phyloP scores from a whole-genome alignment of 2,888 invertebrate genomes.

The Sphaerophoria rueppellii region DNA sequence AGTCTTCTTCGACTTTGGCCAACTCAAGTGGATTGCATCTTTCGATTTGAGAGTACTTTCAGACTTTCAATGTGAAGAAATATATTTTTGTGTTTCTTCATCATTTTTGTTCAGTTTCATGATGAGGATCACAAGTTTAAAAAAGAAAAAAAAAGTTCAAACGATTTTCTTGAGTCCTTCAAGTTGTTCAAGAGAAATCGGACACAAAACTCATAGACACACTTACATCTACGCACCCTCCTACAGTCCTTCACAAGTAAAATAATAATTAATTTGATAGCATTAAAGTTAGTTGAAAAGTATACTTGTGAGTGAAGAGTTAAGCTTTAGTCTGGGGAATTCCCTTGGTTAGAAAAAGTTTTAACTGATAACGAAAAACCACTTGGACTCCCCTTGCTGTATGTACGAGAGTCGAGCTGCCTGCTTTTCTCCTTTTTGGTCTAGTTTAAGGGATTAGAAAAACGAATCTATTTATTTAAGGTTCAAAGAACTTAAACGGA shows the following conservation, averaged over 20 bases:
- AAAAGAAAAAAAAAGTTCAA: background rate
- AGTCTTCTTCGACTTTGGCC: background rate
- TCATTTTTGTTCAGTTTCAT: background rate
- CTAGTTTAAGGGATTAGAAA: too few relatives aligned
- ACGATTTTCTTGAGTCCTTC: slow-evolving; percentile 1
- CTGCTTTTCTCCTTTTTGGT: too few relatives aligned
- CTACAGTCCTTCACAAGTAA: background rate
- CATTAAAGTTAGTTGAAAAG: slow-evolving; percentile 1
- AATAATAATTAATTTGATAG: slow-evolving; percentile 28
- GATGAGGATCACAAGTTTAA: background rate
- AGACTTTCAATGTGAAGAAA: slow-evolving; percentile 2
- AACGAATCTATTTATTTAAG: too few relatives aligned
- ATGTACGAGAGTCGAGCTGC: too few relatives aligned
- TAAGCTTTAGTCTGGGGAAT: background rate
- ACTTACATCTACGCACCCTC: background rate
- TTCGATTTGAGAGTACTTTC: slow-evolving; percentile 7
- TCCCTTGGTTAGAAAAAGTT: background rate
- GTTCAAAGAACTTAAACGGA: too few relatives aligned
- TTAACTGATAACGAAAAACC: background rate
- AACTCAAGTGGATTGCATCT: slow-evolving; percentile 29
- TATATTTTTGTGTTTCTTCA: slow-evolving; percentile 11
- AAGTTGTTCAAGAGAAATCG: slow-evolving; percentile 1
- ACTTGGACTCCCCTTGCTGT: background rate
- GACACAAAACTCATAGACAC: background rate
- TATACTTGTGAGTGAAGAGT: background rate